Evolutionary conservation across 1,140 invertebrate species (phyloP).

Genomic region (Cherax destructor): DNA sequence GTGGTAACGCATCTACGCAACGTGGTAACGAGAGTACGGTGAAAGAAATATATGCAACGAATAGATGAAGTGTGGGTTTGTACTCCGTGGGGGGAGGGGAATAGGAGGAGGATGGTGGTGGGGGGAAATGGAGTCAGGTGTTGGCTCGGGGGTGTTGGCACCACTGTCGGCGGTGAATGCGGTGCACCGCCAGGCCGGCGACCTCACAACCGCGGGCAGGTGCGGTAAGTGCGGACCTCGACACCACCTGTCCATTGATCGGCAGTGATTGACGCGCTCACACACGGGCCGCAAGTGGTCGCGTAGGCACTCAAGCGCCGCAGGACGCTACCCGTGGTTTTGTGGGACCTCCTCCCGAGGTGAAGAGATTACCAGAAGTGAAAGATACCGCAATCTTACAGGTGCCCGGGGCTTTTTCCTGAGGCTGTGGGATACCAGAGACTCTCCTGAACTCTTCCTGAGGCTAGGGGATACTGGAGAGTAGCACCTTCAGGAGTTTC

Average conservation of each 20-base stretch:
- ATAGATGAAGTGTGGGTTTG: not conserved
- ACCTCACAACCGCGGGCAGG: slow-evolving; percentile 63
- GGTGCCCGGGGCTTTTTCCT: not conserved
- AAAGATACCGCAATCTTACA: not conserved
- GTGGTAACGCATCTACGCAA: no score
- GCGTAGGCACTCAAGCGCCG: not conserved
- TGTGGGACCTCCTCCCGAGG: no score
- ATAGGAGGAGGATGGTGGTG: not conserved
- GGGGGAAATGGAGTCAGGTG: not conserved
- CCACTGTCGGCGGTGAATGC: slow-evolving; percentile 36
- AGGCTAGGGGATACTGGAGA: no score
- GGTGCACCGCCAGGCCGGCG: slow-evolving; percentile 30
- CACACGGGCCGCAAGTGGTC: not conserved
- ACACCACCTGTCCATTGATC: slow-evolving; percentile 62
- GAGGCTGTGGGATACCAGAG: slow-evolving; percentile 7
- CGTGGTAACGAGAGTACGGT: no score
- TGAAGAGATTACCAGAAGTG: no score
- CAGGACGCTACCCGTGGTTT: no score
- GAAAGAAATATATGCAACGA: not conserved
- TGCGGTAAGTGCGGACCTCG: slow-evolving; percentile 66
- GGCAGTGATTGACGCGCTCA: slow-evolving; percentile 46
- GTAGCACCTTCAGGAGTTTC: no score
- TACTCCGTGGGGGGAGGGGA: not conserved
- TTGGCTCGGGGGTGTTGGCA: slow-evolving; percentile 28
- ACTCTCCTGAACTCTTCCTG: no score